These are phyloP conservation scores for Pocota personata DNA, from an alignment of 2,888 invertebrate species.

Conservation along the genomic window DNA sequence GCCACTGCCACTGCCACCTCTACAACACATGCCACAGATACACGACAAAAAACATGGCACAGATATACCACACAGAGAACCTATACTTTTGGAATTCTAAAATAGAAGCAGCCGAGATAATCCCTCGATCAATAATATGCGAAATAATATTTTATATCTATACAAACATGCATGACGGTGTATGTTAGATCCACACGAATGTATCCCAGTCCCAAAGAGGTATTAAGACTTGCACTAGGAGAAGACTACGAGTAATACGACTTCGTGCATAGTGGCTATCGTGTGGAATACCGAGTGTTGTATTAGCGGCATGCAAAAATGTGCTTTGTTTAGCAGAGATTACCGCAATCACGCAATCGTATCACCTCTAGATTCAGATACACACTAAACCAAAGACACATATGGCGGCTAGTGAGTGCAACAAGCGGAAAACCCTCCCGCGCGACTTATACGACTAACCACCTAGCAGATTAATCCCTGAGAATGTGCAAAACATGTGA, in stretches of 20 bases:
- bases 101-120: slow-evolving; percentile 74
- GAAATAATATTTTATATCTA: slow-evolving; percentile 67
- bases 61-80: slow-evolving; percentile 13
- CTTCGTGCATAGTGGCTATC: slow-evolving; percentile 6
- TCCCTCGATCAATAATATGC: slow-evolving; percentile 76
- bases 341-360: slow-evolving; percentile 73
- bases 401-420: slow-evolving; percentile 39
- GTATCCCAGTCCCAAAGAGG: slow-evolving; percentile 18
- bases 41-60: slow-evolving; percentile 31
- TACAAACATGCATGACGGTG: slow-evolving; percentile 47
- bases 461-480: slow-evolving; percentile 48
- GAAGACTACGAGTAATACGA: neutral
- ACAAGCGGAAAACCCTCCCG: slow-evolving; percentile 65
- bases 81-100: slow-evolving; percentile 67
- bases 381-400: slow-evolving; percentile 20
- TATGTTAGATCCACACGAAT: neutral
- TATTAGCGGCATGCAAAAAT: slow-evolving; percentile 54
- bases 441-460: slow-evolving; percentile 27
- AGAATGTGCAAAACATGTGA: slow-evolving; percentile 2
- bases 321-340: slow-evolving; percentile 70
- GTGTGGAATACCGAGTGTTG: neutral
- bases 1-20: neutral
- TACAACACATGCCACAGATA: neutral
- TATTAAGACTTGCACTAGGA: slow-evolving; percentile 52
- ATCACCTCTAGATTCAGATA: slow-evolving; percentile 49